These are phyloP conservation scores for Pocillopora damicornis DNA, from an alignment of 64 coral and sea anemone genomes.

Conservation along the genomic window DNA sequence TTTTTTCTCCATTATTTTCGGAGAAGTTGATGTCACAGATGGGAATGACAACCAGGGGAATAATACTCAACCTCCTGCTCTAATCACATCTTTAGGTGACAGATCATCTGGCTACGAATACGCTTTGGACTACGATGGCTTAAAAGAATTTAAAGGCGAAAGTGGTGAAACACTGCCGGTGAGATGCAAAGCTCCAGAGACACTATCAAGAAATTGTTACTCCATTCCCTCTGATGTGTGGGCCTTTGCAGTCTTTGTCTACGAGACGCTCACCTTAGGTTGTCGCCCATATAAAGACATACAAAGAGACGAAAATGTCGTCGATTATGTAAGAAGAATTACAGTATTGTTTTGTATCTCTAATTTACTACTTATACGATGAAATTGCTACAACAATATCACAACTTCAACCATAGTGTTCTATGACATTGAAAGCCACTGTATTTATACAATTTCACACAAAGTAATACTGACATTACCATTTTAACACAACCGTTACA, in stretches of 20 bases:
- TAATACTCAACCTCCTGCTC: neutral
- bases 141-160: neutral
- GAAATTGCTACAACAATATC: too few species aligned
- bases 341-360: too few species aligned
- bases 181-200: slow-evolving; percentile 58
- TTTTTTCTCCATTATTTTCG: too few species aligned
- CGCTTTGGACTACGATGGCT: neutral
- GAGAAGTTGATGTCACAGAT: too few species aligned
- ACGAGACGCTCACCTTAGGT: slow-evolving; percentile 60
- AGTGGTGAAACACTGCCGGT: slow-evolving; percentile 12
- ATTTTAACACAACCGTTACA: too few species aligned
- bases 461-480: too few species aligned
- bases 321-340: neutral
- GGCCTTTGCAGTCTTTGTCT: slow-evolving; percentile 49
- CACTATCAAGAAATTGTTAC: slow-evolving; percentile 10
- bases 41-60: too few species aligned
- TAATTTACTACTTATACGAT: too few species aligned
- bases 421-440: too few species aligned
- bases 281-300: slow-evolving; percentile 40
- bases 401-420: too few species aligned
- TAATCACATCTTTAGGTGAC: neutral
- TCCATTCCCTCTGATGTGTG: slow-evolving; percentile 62
- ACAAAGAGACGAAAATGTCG: neutral
- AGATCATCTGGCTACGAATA: neutral
- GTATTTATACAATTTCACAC: too few species aligned